Conservation (phyloP, 2,888 invertebrate genomes). For the Ornithoptera alexandrae region DNA sequence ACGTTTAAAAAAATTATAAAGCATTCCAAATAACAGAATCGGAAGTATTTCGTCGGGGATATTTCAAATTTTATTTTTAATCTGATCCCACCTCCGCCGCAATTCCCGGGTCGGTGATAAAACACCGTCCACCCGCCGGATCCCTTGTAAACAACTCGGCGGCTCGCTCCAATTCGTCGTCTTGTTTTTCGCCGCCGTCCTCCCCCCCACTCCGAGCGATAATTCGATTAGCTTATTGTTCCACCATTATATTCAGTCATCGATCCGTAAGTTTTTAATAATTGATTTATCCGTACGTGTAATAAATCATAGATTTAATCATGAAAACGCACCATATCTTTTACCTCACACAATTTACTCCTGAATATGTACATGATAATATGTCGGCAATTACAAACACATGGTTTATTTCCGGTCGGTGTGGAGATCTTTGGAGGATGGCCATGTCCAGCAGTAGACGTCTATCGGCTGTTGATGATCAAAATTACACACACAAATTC, state of each 20-base stretch:
- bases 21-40: background rate
- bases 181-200: conserved; percentile 24
- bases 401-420: no score
- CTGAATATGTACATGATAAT: no score
- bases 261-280: background rate
- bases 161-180: conserved; percentile 25
- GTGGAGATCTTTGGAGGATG: no score
- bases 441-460: no score
- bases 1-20: no score
- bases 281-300: background rate
- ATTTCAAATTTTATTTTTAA: conserved; percentile 26
- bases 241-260: background rate
- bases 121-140: conserved; percentile 20
- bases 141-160: conserved; percentile 29
- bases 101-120: conserved; percentile 26
- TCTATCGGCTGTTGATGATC: no score
- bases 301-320: no score
- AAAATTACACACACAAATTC: no score
- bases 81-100: conserved; percentile 26
- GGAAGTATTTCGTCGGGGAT: conserved; percentile 9
- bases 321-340: no score
- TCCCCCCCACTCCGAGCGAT: conserved; percentile 20
- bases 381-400: no score
- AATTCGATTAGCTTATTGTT: conserved; percentile 29
- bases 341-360: no score